Conservation (phyloP, 2,113 vertebrate genomes). For the Lipotes vexillifer region DNA sequence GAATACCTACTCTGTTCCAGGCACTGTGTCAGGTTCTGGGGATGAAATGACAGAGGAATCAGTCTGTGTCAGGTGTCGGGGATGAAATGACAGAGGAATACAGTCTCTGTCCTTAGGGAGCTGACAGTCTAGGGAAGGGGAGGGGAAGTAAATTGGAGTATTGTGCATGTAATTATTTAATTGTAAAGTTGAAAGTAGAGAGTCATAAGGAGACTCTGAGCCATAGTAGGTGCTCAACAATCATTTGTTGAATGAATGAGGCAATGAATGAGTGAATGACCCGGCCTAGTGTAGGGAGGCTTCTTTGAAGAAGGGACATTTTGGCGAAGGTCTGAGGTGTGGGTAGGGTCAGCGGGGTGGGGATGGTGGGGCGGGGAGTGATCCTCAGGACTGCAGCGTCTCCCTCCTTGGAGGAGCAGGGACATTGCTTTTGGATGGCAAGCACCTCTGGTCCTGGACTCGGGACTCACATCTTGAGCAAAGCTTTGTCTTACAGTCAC, state of each 20-base stretch:
- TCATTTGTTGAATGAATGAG: neutral
- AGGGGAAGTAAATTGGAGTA: neutral
- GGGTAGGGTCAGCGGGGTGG: neutral
- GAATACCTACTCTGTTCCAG: neutral
- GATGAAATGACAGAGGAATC: neutral
- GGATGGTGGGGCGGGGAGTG: too few species aligned
- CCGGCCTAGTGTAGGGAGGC: neutral
- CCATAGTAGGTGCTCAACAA: neutral
- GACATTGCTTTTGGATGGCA: accelerated
- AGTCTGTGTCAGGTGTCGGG: neutral
- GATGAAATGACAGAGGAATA: neutral
- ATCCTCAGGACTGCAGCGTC: accelerated
- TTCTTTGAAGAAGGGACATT: neutral
- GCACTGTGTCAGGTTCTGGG: neutral
- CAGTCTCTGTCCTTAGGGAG: neutral
- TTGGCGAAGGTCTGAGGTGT: neutral
- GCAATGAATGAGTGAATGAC: neutral
- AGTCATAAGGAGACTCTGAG: neutral
- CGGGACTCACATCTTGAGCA: neutral
- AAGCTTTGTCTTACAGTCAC: neutral
- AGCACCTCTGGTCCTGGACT: neutral
- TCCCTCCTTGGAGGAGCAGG: neutral
- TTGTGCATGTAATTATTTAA: neutral
- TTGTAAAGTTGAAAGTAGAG: neutral
- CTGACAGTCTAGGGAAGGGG: neutral